Evolutionary conservation across 2,888 invertebrate species (phyloP).

Genomic region (Muscina levida): DNA sequence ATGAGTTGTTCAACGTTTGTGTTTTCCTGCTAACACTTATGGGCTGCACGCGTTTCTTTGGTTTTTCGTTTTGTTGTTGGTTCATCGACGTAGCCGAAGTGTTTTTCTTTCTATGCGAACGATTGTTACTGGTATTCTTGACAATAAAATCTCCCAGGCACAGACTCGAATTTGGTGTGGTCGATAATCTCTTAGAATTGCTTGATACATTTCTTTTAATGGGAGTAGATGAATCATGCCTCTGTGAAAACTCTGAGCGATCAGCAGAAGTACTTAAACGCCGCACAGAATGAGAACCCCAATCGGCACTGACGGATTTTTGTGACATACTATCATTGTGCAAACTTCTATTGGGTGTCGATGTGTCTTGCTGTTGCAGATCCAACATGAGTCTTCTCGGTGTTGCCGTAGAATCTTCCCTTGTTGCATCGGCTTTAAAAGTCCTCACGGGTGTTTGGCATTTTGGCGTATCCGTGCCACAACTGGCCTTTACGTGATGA

Average conservation of each 20-base stretch:
- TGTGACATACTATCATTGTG: not conserved
- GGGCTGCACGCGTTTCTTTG: conserved; percentile 77
- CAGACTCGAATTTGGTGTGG: conserved; percentile 67
- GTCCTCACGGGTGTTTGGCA: conserved; percentile 68
- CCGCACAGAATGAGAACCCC: conserved; percentile 16
- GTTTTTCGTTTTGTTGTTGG: conserved; percentile 65
- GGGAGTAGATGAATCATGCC: conserved; percentile 65
- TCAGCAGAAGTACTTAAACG: conserved; percentile 44
- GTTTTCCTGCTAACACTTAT: conserved; percentile 73
- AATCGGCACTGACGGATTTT: not conserved
- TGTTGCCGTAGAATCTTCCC: not conserved
- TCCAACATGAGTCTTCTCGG: not conserved
- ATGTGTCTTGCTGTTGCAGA: not conserved
- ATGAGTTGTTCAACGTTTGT: conserved; percentile 42
- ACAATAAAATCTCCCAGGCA: conserved; percentile 78
- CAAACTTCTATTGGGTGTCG: conserved; percentile 13
- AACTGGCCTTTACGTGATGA: conserved; percentile 75
- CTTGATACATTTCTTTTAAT: conserved; percentile 61
- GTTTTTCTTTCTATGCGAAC: conserved; percentile 69
- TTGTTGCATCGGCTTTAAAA: conserved; percentile 13
- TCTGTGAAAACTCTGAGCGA: conserved; percentile 32
- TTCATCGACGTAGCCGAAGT: conserved; percentile 53
- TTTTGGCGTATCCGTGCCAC: conserved; percentile 71
- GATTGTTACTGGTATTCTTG: conserved; percentile 62
- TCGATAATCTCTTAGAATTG: conserved; percentile 54